Evolutionary conservation across 1,140 invertebrate genomes (phyloP).

Genomic region (Drosophila lini): DNA sequence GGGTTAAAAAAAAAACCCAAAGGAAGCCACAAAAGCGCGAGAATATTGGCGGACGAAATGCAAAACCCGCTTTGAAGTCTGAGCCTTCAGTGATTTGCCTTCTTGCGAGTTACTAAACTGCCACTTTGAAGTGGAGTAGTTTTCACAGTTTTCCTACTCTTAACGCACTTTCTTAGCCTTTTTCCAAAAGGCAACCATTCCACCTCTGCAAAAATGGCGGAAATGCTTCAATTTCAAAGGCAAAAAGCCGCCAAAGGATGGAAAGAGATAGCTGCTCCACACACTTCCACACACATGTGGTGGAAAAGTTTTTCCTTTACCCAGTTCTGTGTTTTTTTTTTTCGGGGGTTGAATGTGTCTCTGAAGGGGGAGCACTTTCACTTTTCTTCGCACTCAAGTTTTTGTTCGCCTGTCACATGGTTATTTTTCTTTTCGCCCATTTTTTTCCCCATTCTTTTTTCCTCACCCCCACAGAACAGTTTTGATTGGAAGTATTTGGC

Average conservation of each 20-base stretch:
- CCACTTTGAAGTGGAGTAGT: constrained; percentile 77
- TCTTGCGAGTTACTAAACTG: constrained; percentile 47
- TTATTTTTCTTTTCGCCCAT: constrained; percentile 31
- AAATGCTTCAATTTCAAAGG: constrained; percentile 81
- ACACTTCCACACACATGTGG: constrained; percentile 31
- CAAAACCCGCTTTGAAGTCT: constrained; percentile 79
- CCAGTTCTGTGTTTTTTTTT: constrained; percentile 22
- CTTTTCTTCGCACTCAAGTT: constrained; percentile 72
- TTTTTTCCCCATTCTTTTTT: constrained; percentile 16
- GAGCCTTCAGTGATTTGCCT: constrained; percentile 69
- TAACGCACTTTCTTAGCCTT: constrained; percentile 70
- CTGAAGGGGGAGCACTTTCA: constrained; percentile 60
- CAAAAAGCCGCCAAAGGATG: constrained; percentile 56
- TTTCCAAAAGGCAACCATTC: constrained; percentile 27
- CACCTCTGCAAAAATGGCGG: constrained; percentile 66
- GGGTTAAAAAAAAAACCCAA: constrained; percentile 4
- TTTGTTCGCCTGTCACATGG: constrained; percentile 62
- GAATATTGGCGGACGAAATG: constrained; percentile 75
- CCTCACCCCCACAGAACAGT: constrained; percentile 18
- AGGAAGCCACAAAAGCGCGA: constrained; percentile 79
- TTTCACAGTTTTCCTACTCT: constrained; percentile 53
- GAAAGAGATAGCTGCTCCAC: constrained; percentile 38
- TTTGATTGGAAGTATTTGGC: constrained; percentile 70
- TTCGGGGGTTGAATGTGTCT: constrained; percentile 61
- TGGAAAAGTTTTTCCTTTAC: constrained; percentile 31